phyloP scores from a whole-genome alignment of 2,797 vertebrate species.

The Gallirallus australis region DNA sequence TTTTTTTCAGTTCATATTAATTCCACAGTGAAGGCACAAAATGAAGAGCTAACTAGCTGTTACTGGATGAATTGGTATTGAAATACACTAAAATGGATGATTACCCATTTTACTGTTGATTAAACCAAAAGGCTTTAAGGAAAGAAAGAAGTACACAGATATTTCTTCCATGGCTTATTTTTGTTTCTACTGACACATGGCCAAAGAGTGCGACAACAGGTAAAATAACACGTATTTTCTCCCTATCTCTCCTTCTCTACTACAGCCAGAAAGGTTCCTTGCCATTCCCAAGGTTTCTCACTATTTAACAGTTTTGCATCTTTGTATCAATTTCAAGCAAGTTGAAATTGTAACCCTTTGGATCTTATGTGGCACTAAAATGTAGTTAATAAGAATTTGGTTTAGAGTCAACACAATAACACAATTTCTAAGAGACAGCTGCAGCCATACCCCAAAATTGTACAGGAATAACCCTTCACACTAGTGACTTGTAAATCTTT shows the following conservation, averaged over 20 bases:
- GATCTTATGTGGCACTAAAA: neutral
- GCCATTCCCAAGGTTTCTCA: neutral
- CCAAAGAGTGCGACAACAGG: neutral
- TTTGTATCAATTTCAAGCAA: neutral
- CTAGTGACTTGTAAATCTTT: neutral
- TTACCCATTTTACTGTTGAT: neutral
- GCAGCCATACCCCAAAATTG: neutral
- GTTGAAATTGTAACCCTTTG: neutral
- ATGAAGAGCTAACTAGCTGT: slow-evolving; percentile 23
- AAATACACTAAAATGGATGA: neutral
- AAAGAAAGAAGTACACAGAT: neutral
- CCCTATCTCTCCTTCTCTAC: neutral
- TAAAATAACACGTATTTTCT: neutral
- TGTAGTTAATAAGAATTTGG: neutral
- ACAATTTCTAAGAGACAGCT: neutral
- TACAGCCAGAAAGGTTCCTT: neutral
- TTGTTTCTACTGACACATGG: neutral
- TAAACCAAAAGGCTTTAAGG: slow-evolving; percentile 4
- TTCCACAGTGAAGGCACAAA: neutral
- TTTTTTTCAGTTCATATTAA: slow-evolving; percentile 34
- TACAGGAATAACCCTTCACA: neutral
- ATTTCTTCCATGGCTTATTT: neutral
- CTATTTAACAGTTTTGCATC: neutral
- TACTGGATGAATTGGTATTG: neutral
- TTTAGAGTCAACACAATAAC: neutral